Evolutionary conservation across 2,888 invertebrate species (phyloP).

Genomic region (Argynnis bischoffii): DNA sequence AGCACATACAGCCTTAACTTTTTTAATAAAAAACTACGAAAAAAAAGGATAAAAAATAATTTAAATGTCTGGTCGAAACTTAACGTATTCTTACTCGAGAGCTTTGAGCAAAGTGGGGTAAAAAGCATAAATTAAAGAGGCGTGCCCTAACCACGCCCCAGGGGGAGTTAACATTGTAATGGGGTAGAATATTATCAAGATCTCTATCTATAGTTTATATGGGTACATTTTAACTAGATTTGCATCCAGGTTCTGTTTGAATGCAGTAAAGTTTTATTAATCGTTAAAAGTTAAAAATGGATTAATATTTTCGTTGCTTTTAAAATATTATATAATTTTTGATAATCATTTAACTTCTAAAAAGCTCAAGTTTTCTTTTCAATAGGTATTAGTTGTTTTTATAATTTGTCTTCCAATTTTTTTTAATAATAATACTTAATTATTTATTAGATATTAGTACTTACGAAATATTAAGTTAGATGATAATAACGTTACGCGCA

Average conservation of each 20-base stretch:
- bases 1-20: not conserved
- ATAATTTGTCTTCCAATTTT: too few relatives aligned
- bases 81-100: conserved; percentile 9
- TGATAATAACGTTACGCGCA: too few relatives aligned
- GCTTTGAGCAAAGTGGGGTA: conserved; percentile 34
- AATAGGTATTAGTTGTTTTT: too few relatives aligned
- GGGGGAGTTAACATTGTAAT: conserved; percentile 28
- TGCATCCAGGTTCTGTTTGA: not conserved
- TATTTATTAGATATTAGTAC: too few relatives aligned
- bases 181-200: conserved; percentile 25
- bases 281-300: too few relatives aligned
- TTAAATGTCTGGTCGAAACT: conserved; percentile 8
- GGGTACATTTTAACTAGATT: not conserved
- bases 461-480: too few relatives aligned
- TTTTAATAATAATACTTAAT: too few relatives aligned
- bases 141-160: conserved; percentile 45
- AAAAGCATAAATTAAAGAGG: conserved; percentile 42
- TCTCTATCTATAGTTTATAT: conserved; percentile 13
- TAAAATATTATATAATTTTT: too few relatives aligned
- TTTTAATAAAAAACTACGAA: not conserved
- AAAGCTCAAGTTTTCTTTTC: too few relatives aligned
- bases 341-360: too few relatives aligned
- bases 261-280: too few relatives aligned
- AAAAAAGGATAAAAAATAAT: not conserved
- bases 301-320: not conserved